These are phyloP conservation scores for Brachyhypopomus occidentalis DNA, from an alignment of 2,113 vertebrate species.

Conservation along the genomic window DNA sequence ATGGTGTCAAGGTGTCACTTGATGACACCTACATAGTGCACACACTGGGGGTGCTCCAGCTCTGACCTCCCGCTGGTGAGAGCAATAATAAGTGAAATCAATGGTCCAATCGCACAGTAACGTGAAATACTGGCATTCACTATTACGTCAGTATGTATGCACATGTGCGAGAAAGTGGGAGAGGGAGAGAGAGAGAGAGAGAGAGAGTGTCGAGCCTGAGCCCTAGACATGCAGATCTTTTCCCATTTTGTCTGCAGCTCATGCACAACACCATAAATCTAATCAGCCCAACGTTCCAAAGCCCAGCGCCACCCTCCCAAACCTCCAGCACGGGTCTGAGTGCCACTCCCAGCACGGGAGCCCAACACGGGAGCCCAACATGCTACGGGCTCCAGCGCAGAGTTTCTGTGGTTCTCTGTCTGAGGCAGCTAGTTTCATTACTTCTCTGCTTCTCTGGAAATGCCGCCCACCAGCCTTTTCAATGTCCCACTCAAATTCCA, in stretches of 20 bases:
- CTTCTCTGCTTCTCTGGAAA: constrained; percentile 21
- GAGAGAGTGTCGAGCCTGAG: constrained; percentile 7
- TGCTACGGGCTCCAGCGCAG: no score
- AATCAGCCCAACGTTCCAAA: no score
- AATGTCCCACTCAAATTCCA: neutral
- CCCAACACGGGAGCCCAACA: no score
- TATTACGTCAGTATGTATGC: constrained; percentile 20
- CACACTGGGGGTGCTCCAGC: constrained; percentile 13
- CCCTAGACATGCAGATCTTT: neutral
- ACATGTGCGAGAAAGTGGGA: neutral
- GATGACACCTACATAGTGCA: neutral
- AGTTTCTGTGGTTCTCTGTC: neutral
- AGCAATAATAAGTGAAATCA: constrained; percentile 45
- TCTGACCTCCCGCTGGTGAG: constrained; percentile 23
- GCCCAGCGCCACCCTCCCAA: no score
- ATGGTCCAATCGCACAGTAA: constrained; percentile 28
- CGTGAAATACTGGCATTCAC: constrained; percentile 35
- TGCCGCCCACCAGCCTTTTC: constrained; percentile 51
- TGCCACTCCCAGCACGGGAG: no score
- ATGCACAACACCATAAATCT: no score
- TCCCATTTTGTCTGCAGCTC: neutral
- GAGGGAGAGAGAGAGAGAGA: neutral
- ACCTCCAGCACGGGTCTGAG: no score
- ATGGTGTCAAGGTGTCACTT: no score
- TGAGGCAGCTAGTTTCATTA: no score